A percentile compares a stretch with the other conserved stretches of the same genome.
phyloP scores from a whole-genome alignment of 2,888 invertebrate genomes.

The Drosophila incognita region DNA sequence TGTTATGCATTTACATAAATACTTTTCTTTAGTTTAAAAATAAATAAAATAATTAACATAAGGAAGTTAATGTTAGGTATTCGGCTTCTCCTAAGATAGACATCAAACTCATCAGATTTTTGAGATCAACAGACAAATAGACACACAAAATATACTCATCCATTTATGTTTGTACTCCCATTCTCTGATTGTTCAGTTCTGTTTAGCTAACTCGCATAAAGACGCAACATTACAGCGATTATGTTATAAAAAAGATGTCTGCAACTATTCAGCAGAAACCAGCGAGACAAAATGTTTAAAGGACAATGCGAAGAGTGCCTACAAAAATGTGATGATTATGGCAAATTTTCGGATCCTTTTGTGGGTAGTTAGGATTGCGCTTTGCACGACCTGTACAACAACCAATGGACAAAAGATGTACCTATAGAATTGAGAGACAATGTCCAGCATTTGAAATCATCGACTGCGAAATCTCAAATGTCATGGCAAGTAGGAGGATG shows the following conservation, averaged over 20 bases:
- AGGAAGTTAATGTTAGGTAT: neutral
- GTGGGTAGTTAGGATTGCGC: conserved; percentile 77
- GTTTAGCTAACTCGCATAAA: conserved; percentile 52
- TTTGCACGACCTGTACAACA: conserved; percentile 52
- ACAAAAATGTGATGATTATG: conserved; percentile 78
- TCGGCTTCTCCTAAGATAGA: conserved; percentile 3
- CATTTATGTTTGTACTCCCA: conserved; percentile 16
- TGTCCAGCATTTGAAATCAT: conserved; percentile 72
- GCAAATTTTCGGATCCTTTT: conserved; percentile 78
- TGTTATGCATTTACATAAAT: neutral
- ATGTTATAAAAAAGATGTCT: conserved; percentile 50
- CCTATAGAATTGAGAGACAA: conserved; percentile 46
- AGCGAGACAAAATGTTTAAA: conserved; percentile 32
- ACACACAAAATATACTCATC: conserved; percentile 22
- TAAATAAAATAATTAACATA: neutral
- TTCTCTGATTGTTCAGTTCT: conserved; percentile 12
- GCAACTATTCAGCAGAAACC: conserved; percentile 41
- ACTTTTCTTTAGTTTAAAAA: neutral
- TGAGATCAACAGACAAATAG: conserved; percentile 24
- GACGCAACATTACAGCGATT: conserved; percentile 76
- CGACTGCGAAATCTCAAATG: conserved; percentile 79
- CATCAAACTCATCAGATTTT: conserved; percentile 14
- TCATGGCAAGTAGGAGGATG: conserved; percentile 61
- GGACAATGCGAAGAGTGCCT: conserved; percentile 14
- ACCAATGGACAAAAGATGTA: conserved; percentile 11